A percentile compares a stretch with the other conserved stretches of the same genome.
Conservation (phyloP, 2,888 invertebrate genomes). For the Cosmia trapezina region DNA sequence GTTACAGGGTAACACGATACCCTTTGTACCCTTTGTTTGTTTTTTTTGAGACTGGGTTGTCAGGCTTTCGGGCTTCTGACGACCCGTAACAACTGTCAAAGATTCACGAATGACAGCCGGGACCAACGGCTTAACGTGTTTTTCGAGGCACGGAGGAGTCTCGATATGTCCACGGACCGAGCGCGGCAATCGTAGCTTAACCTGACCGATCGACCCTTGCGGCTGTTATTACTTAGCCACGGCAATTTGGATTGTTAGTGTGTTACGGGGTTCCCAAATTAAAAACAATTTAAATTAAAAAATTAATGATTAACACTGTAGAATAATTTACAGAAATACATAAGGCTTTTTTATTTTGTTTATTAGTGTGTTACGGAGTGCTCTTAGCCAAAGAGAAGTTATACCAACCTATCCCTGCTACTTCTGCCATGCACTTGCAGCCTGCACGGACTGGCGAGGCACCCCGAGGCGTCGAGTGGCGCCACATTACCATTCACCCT, state of each 20-base stretch:
- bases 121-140: neutral
- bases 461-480: slow-evolving; percentile 70
- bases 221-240: too few species aligned
- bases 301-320: too few species aligned
- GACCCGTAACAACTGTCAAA: neutral
- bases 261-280: neutral
- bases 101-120: neutral
- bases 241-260: neutral
- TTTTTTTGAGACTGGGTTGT: too few species aligned
- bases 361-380: neutral
- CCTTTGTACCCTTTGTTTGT: too few species aligned
- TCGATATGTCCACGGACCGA: neutral
- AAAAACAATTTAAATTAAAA: too few species aligned
- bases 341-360: too few species aligned
- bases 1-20: neutral
- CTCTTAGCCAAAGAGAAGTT: neutral
- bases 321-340: too few species aligned
- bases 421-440: slow-evolving; percentile 42
- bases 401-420: slow-evolving; percentile 4
- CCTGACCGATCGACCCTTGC: too few species aligned
- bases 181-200: too few species aligned
- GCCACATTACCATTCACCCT: slow-evolving; percentile 80
- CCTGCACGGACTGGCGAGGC: slow-evolving; percentile 40
- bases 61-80: neutral
- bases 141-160: neutral